Evolutionary conservation across 2,888 invertebrate species (phyloP).

Genomic region (Imbricaverruca yamaguchii): DNA sequence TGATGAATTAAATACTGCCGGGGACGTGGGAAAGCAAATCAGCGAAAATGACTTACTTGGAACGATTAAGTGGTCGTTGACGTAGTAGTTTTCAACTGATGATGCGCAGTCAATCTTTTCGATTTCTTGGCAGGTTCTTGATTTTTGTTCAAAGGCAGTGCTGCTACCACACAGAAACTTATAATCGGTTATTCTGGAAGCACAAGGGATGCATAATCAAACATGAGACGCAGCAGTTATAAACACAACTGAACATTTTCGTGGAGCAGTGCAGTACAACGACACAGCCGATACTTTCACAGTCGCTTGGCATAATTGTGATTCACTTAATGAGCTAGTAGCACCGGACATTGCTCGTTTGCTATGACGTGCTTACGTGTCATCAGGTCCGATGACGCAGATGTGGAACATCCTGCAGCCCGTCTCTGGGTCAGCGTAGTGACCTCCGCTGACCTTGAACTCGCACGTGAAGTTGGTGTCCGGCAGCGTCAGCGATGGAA

Average conservation of each 20-base stretch:
- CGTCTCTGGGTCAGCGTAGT: conserved; percentile 40
- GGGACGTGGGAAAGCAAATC: too few species aligned
- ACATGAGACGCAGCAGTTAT: not conserved
- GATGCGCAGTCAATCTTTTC: conserved; percentile 37
- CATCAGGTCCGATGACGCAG: conserved; percentile 37
- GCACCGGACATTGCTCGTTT: too few species aligned
- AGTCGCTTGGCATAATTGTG: too few species aligned
- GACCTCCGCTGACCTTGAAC: conserved; percentile 40
- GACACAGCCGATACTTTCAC: too few species aligned
- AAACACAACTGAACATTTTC: not conserved
- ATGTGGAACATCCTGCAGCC: conserved; percentile 41
- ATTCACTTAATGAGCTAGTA: too few species aligned
- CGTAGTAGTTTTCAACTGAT: conserved; percentile 37
- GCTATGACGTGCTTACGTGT: conserved; percentile 24
- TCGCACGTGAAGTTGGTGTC: conserved; percentile 39
- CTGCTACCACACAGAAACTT: conserved; percentile 39
- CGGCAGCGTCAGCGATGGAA: conserved; percentile 33
- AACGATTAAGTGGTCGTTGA: conserved; percentile 34
- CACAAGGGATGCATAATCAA: not conserved
- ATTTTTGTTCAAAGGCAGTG: conserved; percentile 39
- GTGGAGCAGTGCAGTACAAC: too few species aligned
- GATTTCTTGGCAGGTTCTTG: conserved; percentile 39
- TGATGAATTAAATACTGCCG: too few species aligned
- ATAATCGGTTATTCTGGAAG: conserved; percentile 37
- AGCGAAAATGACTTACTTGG: not conserved